Evolutionary conservation across 2,113 vertebrate genomes (phyloP), one percentile per base, ranked within the genome.

Genomic region (Peromyscus maniculatus): DNA sequence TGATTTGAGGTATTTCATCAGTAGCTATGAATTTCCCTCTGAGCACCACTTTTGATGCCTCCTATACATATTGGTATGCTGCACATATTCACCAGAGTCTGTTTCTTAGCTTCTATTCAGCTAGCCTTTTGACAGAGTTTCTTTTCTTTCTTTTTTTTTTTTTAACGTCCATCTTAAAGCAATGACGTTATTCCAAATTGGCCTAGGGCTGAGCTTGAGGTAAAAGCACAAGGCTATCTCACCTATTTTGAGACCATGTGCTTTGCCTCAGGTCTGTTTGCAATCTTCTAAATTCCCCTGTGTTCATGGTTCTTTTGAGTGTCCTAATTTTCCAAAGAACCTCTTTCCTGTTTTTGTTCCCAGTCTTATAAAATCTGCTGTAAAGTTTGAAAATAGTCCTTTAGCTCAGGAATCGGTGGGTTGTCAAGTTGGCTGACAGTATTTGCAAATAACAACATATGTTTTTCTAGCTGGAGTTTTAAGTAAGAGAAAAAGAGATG

Each of bases 301-400:
- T 62, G 87, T 84, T 46, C 16, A n/a, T 52, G 52, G 19, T 91
- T 5, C 24, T 92, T 92, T 91, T 72, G 90, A 96, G 82, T 91
- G 87, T 93, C 46, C 22, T 52, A 84, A 91, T 91, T 84, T 93
- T 57, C 22, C 55, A 88, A 94, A 93, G 87, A 96, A 94, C 83
- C 24, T 66, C 62, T 78, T 36, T 43, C n/a, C 24, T 91, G 33
- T 33, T 72, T 87, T 67, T 82, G 11, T 83, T 88, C 62, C 28
- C 43, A 94, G 31, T 57, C 83, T 43, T 92, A 93, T 87, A 55
- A 13, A 77, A 64, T 83, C 21, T 93, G 55, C 90, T 78, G 9
- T 82, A 46, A 89, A 90, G 87, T 93, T 96, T 91, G 22, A 88
- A 94, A 97, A 69, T 72, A 66, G 64, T 78, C 2, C 62, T 89